Percentiles rank a stretch among this genome's conserved stretches.
phyloP scores from a whole-genome alignment of 2,888 invertebrate species.

The Andrena flavipes region DNA sequence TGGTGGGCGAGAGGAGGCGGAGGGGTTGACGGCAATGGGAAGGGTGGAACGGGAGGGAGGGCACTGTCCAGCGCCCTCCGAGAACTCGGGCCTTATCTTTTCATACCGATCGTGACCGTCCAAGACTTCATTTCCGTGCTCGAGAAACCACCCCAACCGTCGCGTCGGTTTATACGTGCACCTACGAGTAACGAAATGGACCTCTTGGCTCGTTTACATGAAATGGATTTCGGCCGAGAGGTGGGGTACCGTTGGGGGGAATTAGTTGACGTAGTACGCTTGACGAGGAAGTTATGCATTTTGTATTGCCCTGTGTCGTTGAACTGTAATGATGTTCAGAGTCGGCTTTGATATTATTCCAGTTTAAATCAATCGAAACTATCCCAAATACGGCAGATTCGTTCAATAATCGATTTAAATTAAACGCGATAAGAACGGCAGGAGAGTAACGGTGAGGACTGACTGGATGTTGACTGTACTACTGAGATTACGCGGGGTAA shows the following conservation, averaged over 20 bases:
- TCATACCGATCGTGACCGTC: constrained; percentile 81
- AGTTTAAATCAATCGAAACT: too few relatives aligned
- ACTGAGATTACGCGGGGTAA: too few relatives aligned
- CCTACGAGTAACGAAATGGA: constrained; percentile 77
- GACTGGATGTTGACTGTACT: too few relatives aligned
- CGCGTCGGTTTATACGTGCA: constrained; percentile 80
- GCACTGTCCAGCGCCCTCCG: constrained; percentile 72
- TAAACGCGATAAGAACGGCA: too few relatives aligned
- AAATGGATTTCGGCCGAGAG: constrained; percentile 57
- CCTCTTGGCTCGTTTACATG: constrained; percentile 80
- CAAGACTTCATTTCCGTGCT: constrained; percentile 84
- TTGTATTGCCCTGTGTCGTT: not conserved
- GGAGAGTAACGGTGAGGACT: too few relatives aligned
- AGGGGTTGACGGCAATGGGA: constrained; percentile 23
- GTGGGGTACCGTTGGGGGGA: constrained; percentile 9
- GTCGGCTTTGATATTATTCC: not conserved
- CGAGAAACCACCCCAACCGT: constrained; percentile 75
- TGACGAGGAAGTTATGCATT: not conserved
- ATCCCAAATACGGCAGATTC: too few relatives aligned
- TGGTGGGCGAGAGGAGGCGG: constrained; percentile 40
- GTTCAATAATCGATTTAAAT: too few relatives aligned
- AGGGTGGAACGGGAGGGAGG: constrained; percentile 60
- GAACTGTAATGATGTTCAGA: too few relatives aligned
- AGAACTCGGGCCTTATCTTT: constrained; percentile 81
- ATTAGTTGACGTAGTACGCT: constrained; percentile 40